Evolutionary conservation across 2,888 invertebrate species (phyloP), one percentile per base, ranked within the genome.

Genomic region (Ellobium chinense): DNA sequence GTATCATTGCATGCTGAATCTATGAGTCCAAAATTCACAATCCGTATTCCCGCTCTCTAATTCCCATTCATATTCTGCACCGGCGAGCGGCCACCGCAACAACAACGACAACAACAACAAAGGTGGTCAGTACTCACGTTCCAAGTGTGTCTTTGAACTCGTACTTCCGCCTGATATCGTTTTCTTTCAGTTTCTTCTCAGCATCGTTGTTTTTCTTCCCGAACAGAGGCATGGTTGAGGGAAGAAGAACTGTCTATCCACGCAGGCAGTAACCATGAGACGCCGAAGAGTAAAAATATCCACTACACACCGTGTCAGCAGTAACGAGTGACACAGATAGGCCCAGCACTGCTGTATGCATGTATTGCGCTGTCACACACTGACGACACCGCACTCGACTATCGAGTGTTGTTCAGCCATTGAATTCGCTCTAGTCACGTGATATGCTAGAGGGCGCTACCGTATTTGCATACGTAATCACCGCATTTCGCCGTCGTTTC

Each of bases 111-210:
- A 46, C 14, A 69, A 39, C 3, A 62, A 36, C 2, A 63, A 63
- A 36, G n/a, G n/a, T n/a, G n/a, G n/a, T n/a, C n/a, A n/a, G 9
- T 84, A 90, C 90, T 90, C 83, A 90, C 90, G 90, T 90, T 86
- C 90, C 90, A 24, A 90, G 85, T 2, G 87, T 88, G 74, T 89
- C 88, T 82, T 89, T 89, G 70, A 90, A 88, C 72, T 89, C 89
- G 77, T 90, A 90, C 83, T 87, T 87, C 82, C 87, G 87, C 54
- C 86, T 84, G 60, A 90, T 87, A 82, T 89, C 89, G 34, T 83
- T 82, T 66, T 89, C 89, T 82, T 89, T 89, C 31, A 84, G 77
- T 84, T 88, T 89, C 82, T 89, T 89, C 36, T 89, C 89, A 31
- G 85, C 72, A 62, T 89, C 90, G 62, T 65, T 79, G 74, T 80